Evolutionary conservation across 2,888 invertebrate genomes (phyloP).

Genomic region (Sarcophaga subvicina): DNA sequence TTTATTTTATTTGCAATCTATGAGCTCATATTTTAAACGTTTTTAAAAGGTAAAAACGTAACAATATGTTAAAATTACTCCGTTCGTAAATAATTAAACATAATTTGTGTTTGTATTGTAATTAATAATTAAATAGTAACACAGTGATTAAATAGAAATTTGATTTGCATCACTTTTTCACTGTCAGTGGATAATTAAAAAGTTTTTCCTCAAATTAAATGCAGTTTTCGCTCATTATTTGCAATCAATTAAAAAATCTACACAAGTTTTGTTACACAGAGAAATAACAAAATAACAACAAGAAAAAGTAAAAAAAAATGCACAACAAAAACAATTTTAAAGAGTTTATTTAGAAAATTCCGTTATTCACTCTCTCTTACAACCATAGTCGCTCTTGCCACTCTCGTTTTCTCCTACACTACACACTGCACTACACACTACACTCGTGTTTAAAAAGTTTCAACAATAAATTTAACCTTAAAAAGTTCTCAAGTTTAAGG

Average conservation of each 20-base stretch:
- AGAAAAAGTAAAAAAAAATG: neutral
- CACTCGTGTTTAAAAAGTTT: neutral
- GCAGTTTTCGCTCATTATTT: conserved; percentile 1
- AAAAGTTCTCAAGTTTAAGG: conserved; percentile 55
- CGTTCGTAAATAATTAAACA: no score
- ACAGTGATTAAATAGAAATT: no score
- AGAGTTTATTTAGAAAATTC: neutral
- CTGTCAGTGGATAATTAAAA: neutral
- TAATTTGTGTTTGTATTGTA: no score
- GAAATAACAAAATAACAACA: neutral
- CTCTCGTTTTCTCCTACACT: neutral
- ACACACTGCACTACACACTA: no score
- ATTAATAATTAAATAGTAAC: no score
- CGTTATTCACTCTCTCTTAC: no score
- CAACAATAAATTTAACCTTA: conserved; percentile 33
- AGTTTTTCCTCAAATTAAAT: neutral
- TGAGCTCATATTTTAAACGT: no score
- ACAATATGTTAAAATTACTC: no score
- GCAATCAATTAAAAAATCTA: conserved; percentile 16
- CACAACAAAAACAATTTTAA: neutral
- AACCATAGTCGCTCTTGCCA: no score
- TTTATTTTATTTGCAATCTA: no score
- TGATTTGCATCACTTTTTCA: no score
- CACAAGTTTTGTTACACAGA: neutral
- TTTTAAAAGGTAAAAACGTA: no score